Base-by-base conservation (phyloP, 1,140 invertebrate genomes). In the Bombus superbus region DNA sequence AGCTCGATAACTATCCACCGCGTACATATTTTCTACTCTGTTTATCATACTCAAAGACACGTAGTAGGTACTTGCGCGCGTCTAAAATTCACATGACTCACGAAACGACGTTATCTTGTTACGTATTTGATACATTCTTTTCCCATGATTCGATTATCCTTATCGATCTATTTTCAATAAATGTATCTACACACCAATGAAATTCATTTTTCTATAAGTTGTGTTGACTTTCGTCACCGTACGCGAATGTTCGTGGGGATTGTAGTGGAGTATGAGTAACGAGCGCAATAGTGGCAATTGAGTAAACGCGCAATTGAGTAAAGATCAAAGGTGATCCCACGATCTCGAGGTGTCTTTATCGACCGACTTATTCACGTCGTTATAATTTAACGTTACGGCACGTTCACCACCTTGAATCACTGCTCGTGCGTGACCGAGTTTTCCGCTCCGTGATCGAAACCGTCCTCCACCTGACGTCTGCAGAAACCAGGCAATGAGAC, bases 351-450 rank as follows among this genome's bases (percentile, higher is more conserved):
- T 81, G 64, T n/a, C 38, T 42, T 89, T 90, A 89, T 90, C 81
- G 66, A 66, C 1, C 2, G 38, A 69, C n/a, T 89, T 90, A 87
- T 81, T 90, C 89, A 90, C 42, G 18, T 13, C 3, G 28, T 25
- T 71, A 68, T 66, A 77, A 74, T 89, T 81, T 77, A 86, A 83
- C 64, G 69, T 28, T 47, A 77, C 72, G 71, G 73, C 88, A 81
- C 88, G 73, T 83, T 78, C 66, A 81, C 72, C 84, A 86, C 71
- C 59, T 89, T 84, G 88, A 89, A 89, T 89, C 87, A 89, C 71
- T 62, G 69, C 64, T 53, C 74, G 69, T n/a, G 28, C 78, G 73
- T 72, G 85, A 84, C 62, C 81, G 72, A 78, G 81, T 90, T 90
- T 82, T n/a, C 69, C 28, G 64, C 68, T 44, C 38, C 3, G 8